Evolutionary conservation across 2,888 invertebrate genomes (phyloP).

Genomic region (Sarcophaga subvicina): DNA sequence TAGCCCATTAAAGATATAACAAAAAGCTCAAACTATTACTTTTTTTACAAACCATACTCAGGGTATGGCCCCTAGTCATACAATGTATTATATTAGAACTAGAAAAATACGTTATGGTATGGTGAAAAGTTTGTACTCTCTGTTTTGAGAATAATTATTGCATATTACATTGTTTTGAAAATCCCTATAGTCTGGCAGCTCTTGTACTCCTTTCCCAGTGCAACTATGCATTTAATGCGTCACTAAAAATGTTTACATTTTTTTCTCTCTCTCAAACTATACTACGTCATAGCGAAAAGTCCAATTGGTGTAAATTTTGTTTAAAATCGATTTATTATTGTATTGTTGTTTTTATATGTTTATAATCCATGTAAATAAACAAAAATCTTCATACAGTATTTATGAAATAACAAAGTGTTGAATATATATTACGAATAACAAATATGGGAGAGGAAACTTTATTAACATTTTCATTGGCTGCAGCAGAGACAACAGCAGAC

Average conservation of each 20-base stretch:
- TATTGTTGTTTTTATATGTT: slow-evolving; percentile 5
- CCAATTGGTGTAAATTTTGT: slow-evolving; percentile 14
- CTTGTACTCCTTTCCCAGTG: background rate
- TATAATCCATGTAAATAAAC: background rate
- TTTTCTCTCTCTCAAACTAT: slow-evolving; percentile 3
- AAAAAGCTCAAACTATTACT: too few species aligned
- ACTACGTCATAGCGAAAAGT: slow-evolving; percentile 38
- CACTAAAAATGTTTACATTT: slow-evolving; percentile 51
- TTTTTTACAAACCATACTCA: too few species aligned
- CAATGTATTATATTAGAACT: too few species aligned
- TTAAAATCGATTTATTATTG: slow-evolving; percentile 14
- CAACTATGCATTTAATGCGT: slow-evolving; percentile 20
- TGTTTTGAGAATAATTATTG: too few species aligned
- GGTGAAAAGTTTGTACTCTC: too few species aligned
- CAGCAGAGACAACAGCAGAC: background rate
- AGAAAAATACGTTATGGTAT: too few species aligned
- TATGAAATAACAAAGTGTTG: slow-evolving; percentile 23
- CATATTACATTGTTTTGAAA: too few species aligned
- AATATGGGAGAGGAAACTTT: slow-evolving; percentile 52
- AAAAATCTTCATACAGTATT: background rate
- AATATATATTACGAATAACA: slow-evolving; percentile 16
- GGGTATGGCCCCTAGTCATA: too few species aligned
- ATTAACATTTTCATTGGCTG: slow-evolving; percentile 10
- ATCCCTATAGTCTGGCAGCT: too few species aligned
- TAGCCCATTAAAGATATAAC: too few species aligned